Percentiles rank a stretch among this genome's conserved stretches.
These are phyloP conservation scores for Drosophila saltans DNA, from an alignment of 1,140 invertebrate species.

Conservation along the genomic window DNA sequence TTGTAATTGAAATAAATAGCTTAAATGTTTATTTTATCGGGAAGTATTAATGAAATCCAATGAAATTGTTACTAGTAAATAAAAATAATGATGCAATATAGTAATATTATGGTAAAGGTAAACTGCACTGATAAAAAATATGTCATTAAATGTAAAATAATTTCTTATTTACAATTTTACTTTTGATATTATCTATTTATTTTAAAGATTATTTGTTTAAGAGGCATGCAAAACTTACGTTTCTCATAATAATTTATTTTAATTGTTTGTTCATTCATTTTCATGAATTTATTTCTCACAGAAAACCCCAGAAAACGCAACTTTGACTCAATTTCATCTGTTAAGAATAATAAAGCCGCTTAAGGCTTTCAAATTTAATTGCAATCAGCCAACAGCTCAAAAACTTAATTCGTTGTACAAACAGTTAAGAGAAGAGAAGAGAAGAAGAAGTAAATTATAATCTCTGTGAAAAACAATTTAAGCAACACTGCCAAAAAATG, in stretches of 20 bases:
- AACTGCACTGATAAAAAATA: too few species aligned
- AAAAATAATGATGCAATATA: too few species aligned
- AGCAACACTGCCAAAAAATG: constrained; percentile 21
- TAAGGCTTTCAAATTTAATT: constrained; percentile 13
- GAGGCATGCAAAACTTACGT: not conserved
- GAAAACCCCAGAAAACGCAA: not conserved
- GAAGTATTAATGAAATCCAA: too few species aligned
- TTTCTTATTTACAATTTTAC: too few species aligned
- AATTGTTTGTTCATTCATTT: constrained; percentile 1
- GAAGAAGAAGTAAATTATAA: constrained; percentile 8
- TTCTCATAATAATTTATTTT: constrained; percentile 3
- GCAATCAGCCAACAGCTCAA: constrained; percentile 8
- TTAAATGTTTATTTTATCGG: too few species aligned
- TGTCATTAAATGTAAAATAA: too few species aligned
- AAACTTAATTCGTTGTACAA: constrained; percentile 16
- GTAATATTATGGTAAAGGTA: too few species aligned
- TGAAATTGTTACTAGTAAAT: too few species aligned
- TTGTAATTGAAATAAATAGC: too few species aligned
- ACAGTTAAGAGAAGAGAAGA: constrained; percentile 1
- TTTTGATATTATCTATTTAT: not conserved
- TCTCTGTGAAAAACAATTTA: constrained; percentile 15
- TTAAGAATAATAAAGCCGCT: constrained; percentile 10
- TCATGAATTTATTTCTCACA: not conserved
- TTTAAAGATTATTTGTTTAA: not conserved
- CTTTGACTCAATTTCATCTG: constrained; percentile 12